These are phyloP conservation scores for Anastatus disparis DNA, from an alignment of 1,140 invertebrate genomes.

Conservation along the genomic window DNA sequence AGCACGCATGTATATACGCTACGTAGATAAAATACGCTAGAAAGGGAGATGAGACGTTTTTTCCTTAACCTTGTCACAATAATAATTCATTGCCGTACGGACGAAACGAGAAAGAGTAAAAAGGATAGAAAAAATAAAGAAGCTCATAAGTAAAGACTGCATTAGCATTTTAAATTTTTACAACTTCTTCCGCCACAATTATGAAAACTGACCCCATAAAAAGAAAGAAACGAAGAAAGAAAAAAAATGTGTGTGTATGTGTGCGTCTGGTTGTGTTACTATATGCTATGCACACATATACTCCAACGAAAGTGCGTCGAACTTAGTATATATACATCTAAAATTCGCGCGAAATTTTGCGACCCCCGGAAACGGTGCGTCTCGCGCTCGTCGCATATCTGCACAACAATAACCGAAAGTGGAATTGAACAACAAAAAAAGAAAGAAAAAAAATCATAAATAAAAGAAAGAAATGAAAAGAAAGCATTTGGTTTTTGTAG, in stretches of 20 bases:
- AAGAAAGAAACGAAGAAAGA: neutral
- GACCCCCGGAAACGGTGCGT: conserved; percentile 17
- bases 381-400: too few relatives aligned
- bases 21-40: too few relatives aligned
- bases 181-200: neutral
- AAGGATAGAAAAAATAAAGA: too few relatives aligned
- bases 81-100: neutral
- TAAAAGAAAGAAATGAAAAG: neutral
- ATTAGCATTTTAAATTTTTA: conserved; percentile 3
- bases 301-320: neutral
- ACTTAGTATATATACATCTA: neutral
- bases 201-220: neutral
- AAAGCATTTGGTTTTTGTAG: too few relatives aligned
- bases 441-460: neutral
- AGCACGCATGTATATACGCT: too few relatives aligned
- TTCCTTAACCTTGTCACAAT: neutral
- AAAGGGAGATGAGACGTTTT: too few relatives aligned
- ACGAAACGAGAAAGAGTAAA: neutral
- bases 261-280: too few relatives aligned
- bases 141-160: too few relatives aligned
- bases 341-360: neutral
- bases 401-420: conserved; percentile 25
- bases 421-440: neutral
- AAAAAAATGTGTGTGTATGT: too few relatives aligned
- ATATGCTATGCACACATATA: too few relatives aligned